Evolutionary conservation across 2,797 vertebrate genomes (phyloP).

Genomic region (Nannoperca obscura): DNA sequence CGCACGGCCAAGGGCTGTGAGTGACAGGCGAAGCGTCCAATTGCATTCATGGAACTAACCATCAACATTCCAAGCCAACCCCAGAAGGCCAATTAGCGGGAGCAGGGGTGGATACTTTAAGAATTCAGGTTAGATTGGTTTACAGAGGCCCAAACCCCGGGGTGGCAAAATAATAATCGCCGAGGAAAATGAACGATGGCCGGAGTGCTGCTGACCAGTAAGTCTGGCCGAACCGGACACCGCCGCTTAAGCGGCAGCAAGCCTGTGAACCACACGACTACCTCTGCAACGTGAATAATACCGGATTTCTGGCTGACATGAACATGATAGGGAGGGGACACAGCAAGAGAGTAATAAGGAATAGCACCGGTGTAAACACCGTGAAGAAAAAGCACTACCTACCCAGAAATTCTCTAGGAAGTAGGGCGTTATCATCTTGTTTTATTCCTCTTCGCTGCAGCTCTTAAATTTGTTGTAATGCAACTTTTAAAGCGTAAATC

Average conservation of each 20-base stretch:
- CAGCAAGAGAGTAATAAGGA: slow-evolving; percentile 59
- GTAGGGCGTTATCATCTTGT: slow-evolving; percentile 93
- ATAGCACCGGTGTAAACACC: slow-evolving; percentile 68
- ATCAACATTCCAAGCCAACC: slow-evolving; percentile 72
- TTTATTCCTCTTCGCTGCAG: slow-evolving; percentile 70
- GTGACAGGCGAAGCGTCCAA: slow-evolving; percentile 77
- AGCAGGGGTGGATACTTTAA: slow-evolving; percentile 42
- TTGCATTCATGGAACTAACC: slow-evolving; percentile 62
- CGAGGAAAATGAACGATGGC: slow-evolving; percentile 64
- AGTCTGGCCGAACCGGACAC: slow-evolving; percentile 8
- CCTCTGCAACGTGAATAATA: slow-evolving; percentile 17
- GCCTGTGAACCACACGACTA: not conserved
- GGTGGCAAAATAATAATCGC: slow-evolving; percentile 75
- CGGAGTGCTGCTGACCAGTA: slow-evolving; percentile 38
- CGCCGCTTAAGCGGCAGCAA: not conserved
- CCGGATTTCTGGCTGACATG: slow-evolving; percentile 58
- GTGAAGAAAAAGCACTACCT: slow-evolving; percentile 70
- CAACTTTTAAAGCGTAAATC: slow-evolving; percentile 73
- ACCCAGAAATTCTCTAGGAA: slow-evolving; percentile 97
- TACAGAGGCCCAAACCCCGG: slow-evolving; percentile 83
- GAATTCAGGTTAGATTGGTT: slow-evolving; percentile 79
- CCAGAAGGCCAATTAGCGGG: slow-evolving; percentile 72
- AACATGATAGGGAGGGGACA: slow-evolving; percentile 58
- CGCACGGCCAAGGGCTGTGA: slow-evolving; percentile 49
- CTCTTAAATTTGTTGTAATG: slow-evolving; percentile 55